Evolutionary conservation across 2,888 invertebrate genomes (phyloP).

Genomic region (Harmothoe impar): DNA sequence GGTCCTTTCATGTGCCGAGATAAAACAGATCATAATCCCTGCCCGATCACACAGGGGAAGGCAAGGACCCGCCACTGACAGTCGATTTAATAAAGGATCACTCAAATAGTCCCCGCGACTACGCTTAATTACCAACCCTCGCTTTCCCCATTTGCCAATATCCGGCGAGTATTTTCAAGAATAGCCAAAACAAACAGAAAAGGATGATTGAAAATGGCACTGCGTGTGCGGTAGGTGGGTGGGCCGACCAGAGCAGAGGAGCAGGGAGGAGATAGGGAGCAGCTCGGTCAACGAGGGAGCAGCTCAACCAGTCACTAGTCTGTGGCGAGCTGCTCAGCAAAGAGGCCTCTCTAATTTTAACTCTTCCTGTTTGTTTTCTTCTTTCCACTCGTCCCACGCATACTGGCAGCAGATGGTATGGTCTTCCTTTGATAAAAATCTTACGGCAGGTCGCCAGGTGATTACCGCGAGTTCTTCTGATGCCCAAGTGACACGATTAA

Average conservation of each 20-base stretch:
- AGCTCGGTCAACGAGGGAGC: neutral
- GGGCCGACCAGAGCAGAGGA: neutral
- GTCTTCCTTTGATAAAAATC: slow-evolving; percentile 14
- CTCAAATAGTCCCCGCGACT: slow-evolving; percentile 45
- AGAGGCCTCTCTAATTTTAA: slow-evolving; percentile 25
- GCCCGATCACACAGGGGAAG: neutral
- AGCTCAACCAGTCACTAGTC: neutral
- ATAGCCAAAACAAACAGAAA: slow-evolving; percentile 40
- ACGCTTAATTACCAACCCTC: slow-evolving; percentile 35
- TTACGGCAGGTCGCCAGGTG: neutral
- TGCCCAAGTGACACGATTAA: neutral
- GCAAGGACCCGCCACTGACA: slow-evolving; percentile 12
- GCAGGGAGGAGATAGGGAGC: neutral
- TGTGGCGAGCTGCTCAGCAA: neutral
- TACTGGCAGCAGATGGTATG: neutral
- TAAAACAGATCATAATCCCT: slow-evolving; percentile 32
- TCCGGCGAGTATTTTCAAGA: slow-evolving; percentile 42
- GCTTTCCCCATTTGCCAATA: slow-evolving; percentile 48
- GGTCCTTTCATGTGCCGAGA: neutral
- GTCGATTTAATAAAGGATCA: slow-evolving; percentile 33
- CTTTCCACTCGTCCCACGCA: neutral
- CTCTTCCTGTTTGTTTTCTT: neutral
- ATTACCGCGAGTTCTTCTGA: neutral
- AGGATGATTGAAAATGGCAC: slow-evolving; percentile 19
- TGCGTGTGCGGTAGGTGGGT: neutral